Percentiles rank a stretch among this genome's conserved stretches.
phyloP scores from a whole-genome alignment of 2,888 invertebrate genomes.

The Oxycera nigricornis region DNA sequence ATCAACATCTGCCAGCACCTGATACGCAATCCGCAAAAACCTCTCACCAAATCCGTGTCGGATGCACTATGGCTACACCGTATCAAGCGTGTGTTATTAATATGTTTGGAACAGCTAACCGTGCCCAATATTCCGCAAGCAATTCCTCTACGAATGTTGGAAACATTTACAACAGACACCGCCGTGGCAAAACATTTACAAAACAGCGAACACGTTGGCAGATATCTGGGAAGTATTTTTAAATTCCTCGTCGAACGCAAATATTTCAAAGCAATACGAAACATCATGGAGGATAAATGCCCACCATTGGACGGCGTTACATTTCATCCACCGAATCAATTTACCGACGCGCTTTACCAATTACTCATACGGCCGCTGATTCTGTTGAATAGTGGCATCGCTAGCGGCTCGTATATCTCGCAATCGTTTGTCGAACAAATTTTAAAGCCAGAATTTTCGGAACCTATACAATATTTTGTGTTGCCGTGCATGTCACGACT shows the following conservation, averaged over 20 bases:
- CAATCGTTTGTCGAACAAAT: conserved; percentile 70
- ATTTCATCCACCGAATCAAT: conserved; percentile 73
- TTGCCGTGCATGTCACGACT: conserved; percentile 71
- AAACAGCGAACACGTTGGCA: conserved; percentile 52
- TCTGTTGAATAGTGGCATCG: conserved; percentile 60
- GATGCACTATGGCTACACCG: conserved; percentile 59
- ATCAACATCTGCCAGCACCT: conserved; percentile 60
- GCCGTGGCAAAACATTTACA: conserved; percentile 60
- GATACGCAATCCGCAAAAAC: conserved; percentile 56
- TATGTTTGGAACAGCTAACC: conserved; percentile 58
- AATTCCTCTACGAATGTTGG: conserved; percentile 79
- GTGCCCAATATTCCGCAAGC: conserved; percentile 64
- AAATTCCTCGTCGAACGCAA: conserved; percentile 58
- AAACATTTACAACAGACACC: conserved; percentile 72
- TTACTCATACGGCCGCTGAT: conserved; percentile 79
- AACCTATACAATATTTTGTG: conserved; percentile 73
- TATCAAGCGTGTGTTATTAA: conserved; percentile 57
- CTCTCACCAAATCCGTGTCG: conserved; percentile 56
- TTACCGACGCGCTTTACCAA: conserved; percentile 75
- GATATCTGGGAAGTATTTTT: conserved; percentile 58
- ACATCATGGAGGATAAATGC: conserved; percentile 72
- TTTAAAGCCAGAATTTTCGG: conserved; percentile 71
- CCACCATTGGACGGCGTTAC: conserved; percentile 75
- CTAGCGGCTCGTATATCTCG: conserved; percentile 45
- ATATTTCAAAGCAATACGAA: conserved; percentile 77